A percentile compares a stretch with the other conserved stretches of the same genome.
These are phyloP conservation scores for Melanotaenia maccullochi DNA, from an alignment of 2,797 vertebrate genomes.

Conservation along the genomic window DNA sequence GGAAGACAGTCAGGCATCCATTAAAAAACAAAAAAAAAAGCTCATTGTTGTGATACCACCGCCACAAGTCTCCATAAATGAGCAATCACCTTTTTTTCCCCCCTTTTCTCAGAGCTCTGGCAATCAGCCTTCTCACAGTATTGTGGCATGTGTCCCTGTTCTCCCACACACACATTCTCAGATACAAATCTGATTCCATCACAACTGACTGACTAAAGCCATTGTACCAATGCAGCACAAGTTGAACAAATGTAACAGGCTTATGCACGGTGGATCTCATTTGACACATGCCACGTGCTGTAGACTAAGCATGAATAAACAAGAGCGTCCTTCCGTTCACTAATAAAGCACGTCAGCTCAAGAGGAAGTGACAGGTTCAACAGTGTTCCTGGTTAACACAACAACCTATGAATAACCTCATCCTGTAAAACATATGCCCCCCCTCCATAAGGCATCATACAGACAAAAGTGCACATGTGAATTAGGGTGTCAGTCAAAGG, in stretches of 20 bases:
- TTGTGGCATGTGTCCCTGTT: conserved; percentile 63
- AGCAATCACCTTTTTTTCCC: conserved; percentile 54
- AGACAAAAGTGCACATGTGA: conserved; percentile 56
- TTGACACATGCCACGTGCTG: conserved; percentile 47
- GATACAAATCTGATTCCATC: conserved; percentile 67
- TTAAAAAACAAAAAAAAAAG: conserved; percentile 37
- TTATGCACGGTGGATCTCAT: conserved; percentile 59
- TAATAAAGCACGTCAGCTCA: conserved; percentile 68
- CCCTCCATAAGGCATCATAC: conserved; percentile 53
- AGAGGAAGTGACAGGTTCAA: conserved; percentile 72
- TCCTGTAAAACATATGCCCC: conserved; percentile 67
- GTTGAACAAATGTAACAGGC: conserved; percentile 63
- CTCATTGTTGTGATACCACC: conserved; percentile 67
- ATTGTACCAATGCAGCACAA: conserved; percentile 60
- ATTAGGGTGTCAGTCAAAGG: conserved; percentile 61
- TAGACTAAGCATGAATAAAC: conserved; percentile 54
- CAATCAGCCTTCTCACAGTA: conserved; percentile 66
- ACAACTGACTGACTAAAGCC: conserved; percentile 68
- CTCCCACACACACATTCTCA: conserved; percentile 67
- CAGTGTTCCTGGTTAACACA: conserved; percentile 72
- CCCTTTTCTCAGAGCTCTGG: conserved; percentile 42
- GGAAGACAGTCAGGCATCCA: conserved; percentile 57
- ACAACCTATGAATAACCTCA: conserved; percentile 72
- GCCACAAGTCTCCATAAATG: conserved; percentile 68
- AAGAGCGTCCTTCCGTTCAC: conserved; percentile 30